Percentiles rank a stretch among this genome's conserved stretches.
These are phyloP conservation scores for Aphelinus atriplicis DNA, from an alignment of 1,140 invertebrate genomes.

Conservation along the genomic window DNA sequence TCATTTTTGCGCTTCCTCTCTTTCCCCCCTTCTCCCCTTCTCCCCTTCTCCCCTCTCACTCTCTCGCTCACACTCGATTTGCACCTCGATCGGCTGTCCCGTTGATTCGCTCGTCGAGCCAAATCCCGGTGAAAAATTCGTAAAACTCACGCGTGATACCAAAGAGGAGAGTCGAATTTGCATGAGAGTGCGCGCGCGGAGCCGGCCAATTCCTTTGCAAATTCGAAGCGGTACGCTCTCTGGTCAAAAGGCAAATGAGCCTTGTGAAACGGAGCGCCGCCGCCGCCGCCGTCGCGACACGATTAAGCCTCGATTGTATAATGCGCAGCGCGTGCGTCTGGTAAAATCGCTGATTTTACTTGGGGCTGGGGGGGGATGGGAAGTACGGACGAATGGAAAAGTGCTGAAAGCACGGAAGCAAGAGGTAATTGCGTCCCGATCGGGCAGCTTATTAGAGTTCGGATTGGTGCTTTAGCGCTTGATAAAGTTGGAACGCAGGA, in stretches of 20 bases:
- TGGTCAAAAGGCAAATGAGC: background rate
- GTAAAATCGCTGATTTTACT: conserved; percentile 7
- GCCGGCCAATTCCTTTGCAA: conserved; percentile 22
- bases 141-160: conserved; percentile 12
- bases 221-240: background rate
- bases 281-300: background rate
- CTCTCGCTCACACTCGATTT: background rate
- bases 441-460: background rate
- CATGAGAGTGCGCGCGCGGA: conserved; percentile 12
- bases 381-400: background rate
- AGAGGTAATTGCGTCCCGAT: conserved; percentile 1
- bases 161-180: conserved; percentile 12
- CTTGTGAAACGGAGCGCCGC: background rate
- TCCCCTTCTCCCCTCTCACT: no score
- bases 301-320: conserved; percentile 17
- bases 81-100: background rate
- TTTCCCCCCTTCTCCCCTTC: background rate
- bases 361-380: background rate
- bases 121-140: conserved; percentile 10
- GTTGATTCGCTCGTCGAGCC: background rate
- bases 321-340: background rate
- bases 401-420: background rate
- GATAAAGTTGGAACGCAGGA: no score
- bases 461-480: no score
- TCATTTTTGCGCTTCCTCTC: background rate